These are phyloP conservation scores for Climacteris rufus DNA, from an alignment of 2,113 vertebrate genomes.

Conservation along the genomic window DNA sequence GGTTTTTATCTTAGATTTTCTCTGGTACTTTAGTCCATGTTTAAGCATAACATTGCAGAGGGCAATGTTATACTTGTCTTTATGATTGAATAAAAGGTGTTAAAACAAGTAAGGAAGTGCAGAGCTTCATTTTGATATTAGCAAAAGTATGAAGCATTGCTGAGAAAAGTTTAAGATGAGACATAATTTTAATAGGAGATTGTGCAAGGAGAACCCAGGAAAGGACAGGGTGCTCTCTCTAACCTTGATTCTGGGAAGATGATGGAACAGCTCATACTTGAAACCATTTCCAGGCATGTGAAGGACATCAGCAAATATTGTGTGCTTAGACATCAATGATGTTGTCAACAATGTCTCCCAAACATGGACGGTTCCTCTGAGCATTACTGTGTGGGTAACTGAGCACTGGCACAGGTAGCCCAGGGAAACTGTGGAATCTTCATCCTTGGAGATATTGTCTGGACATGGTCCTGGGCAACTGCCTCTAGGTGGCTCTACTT, in stretches of 20 bases:
- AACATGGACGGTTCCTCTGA: not conserved
- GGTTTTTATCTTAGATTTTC: not conserved
- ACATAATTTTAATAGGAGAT: not conserved
- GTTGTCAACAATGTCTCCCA: accelerated
- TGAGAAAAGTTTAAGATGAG: not conserved
- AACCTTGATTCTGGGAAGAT: not conserved
- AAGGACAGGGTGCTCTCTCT: not conserved
- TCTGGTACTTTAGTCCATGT: not conserved
- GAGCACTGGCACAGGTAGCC: not conserved
- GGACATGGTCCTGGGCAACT: not conserved
- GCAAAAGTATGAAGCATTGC: not conserved
- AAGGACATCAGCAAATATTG: not conserved
- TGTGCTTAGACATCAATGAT: not conserved
- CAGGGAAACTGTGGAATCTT: not conserved
- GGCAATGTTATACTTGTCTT: not conserved
- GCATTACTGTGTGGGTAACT: not conserved
- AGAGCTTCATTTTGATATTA: not conserved
- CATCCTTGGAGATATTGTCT: not conserved
- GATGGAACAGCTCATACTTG: not conserved
- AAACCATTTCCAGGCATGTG: not conserved
- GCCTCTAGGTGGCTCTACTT: not conserved
- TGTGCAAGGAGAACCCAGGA: not conserved
- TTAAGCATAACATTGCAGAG: not conserved
- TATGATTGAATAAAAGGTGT: not conserved
- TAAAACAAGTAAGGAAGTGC: not conserved